Evolutionary conservation across 2,888 invertebrate species (phyloP), one percentile per base, ranked within the genome.

Genomic region (Gonocerus acuteangulatus): DNA sequence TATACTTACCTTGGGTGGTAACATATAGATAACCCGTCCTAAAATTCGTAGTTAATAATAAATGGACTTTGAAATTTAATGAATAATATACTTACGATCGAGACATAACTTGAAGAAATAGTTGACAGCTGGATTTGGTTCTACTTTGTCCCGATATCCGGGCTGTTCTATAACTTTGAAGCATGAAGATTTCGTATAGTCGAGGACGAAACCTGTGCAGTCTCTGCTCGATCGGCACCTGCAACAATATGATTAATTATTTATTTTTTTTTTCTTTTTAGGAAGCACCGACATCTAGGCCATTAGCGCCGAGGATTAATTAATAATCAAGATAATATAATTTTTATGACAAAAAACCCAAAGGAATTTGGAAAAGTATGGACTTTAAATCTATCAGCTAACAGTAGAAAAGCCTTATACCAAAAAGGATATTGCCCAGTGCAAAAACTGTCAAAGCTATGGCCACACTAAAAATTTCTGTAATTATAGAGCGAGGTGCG

Each of bases 171-270:
- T 39, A 1, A 80, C 67, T 0, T 79, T 78, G 57, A 76, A 76
- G 66, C 80, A 80, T 66, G 76, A 75, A 13, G 77, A 77, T 47
- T 73, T 74, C n/a, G 73, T 71, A 67, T 78, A 79, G 3, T 77
- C 74, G 2, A 80, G 75, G 1, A 77, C 71, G 1, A 80, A 79
- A 0, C 77, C 77, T 0, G 74, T 74, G 60, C 80, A 80, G 65
- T 77, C 78, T 0, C 69, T 69, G 13, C 78, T 70, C 62, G 76
- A 76, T 45, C 74, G 72, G 67, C 80, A 80, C 27, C 78, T 75
- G 60, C 9, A 45, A 58, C 27, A 51, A 9, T 11, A 51, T 27
- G n/a, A n/a, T n/a, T n/a, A n/a, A n/a, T n/a, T n/a, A 16, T 18
- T 4, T 45, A 58, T 56, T n/a, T n/a, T n/a, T n/a, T n/a, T n/a